Evolutionary conservation across 2,113 vertebrate genomes (phyloP).

Genomic region (Zosterops lateralis): DNA sequence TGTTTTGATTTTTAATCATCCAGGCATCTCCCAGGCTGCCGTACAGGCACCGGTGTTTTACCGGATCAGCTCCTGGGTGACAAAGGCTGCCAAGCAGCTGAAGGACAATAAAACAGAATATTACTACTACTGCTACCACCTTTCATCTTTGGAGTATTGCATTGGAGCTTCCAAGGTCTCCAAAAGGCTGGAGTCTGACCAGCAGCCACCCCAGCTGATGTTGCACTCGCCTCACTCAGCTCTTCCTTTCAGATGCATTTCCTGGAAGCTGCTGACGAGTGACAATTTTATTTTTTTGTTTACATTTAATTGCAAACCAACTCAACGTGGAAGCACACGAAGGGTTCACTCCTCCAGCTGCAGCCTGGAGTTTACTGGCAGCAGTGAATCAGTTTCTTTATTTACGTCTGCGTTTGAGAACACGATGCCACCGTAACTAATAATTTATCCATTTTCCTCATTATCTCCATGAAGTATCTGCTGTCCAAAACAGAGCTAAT

Average conservation of each 20-base stretch:
- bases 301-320: not conserved
- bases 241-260: not conserved
- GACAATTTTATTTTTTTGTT: not conserved
- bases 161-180: not conserved
- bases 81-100: not conserved
- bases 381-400: not conserved
- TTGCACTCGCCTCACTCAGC: not conserved
- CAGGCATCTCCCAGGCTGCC: not conserved
- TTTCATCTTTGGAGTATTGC: not conserved
- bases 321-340: not conserved
- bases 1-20: slow-evolving; percentile 16
- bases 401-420: not conserved
- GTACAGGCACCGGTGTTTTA: not conserved
- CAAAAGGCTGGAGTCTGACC: not conserved
- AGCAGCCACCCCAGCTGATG: not conserved
- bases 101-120: not conserved
- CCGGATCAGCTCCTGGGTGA: not conserved
- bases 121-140: not conserved
- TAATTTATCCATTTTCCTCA: slow-evolving; percentile 53
- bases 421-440: not conserved
- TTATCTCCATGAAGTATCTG: slow-evolving; percentile 44
- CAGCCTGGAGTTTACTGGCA: not conserved
- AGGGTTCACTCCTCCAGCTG: not conserved
- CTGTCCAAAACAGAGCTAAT: slow-evolving; percentile 19
- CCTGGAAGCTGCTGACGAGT: slow-evolving; percentile 1